Evolutionary conservation across 1,140 invertebrate genomes (phyloP).

Genomic region (Drosophila parabipectinata): DNA sequence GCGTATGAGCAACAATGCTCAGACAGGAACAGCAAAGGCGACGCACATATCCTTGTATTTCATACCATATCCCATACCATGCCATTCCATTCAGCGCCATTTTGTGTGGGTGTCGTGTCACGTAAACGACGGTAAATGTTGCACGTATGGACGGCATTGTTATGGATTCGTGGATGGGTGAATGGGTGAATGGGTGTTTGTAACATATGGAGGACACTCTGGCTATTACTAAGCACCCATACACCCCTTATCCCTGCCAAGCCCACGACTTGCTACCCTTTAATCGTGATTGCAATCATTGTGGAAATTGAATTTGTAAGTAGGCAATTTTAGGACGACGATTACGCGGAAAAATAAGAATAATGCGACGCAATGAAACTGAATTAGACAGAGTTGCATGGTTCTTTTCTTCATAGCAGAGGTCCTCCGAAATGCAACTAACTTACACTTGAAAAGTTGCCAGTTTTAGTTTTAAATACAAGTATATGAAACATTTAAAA

Average conservation of each 20-base stretch:
- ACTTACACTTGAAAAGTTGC: too few species aligned
- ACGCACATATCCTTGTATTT: neutral
- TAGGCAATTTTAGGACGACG: slow-evolving; percentile 64
- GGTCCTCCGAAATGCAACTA: neutral
- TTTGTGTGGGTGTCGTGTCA: slow-evolving; percentile 62
- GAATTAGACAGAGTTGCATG: slow-evolving; percentile 45
- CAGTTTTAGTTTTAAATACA: too few species aligned
- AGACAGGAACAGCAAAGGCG: slow-evolving; percentile 7
- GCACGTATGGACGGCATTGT: slow-evolving; percentile 58
- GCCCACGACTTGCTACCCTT: slow-evolving; percentile 14
- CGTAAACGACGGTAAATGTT: slow-evolving; percentile 72
- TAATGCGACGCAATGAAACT: slow-evolving; percentile 65
- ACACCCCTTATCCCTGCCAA: slow-evolving; percentile 6
- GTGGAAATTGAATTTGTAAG: slow-evolving; percentile 78
- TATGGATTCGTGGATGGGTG: slow-evolving; percentile 6
- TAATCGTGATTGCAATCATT: slow-evolving; percentile 74
- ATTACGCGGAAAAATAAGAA: slow-evolving; percentile 60
- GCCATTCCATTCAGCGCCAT: slow-evolving; percentile 9
- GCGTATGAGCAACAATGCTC: slow-evolving; percentile 52
- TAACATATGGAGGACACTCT: slow-evolving; percentile 37
- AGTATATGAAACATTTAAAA: too few species aligned
- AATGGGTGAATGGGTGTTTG: neutral
- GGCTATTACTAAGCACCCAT: slow-evolving; percentile 9
- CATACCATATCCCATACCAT: slow-evolving; percentile 1
- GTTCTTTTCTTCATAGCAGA: neutral